Percentiles rank a stretch among this genome's conserved stretches.
These are phyloP conservation scores for Phymanthus crucifer DNA, from an alignment of 92 coral and sea anemone genomes.

Conservation along the genomic window DNA sequence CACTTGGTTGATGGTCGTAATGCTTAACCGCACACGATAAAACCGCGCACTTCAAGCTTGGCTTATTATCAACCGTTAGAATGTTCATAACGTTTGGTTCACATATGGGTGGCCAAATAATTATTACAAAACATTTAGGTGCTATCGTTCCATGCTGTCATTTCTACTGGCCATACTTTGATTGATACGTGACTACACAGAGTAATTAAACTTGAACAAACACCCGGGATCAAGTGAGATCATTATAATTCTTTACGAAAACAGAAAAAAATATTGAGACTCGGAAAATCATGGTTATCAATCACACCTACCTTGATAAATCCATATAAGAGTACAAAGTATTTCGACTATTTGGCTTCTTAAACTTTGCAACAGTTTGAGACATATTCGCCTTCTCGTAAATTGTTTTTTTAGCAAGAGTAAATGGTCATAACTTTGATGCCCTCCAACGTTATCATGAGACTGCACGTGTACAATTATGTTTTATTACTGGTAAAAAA, in stretches of 20 bases:
- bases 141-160: no score
- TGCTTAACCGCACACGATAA: constrained; percentile 32
- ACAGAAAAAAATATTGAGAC: neutral
- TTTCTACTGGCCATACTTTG: neutral
- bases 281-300: neutral
- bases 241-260: neutral
- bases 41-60: neutral
- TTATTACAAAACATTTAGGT: neutral
- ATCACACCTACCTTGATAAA: neutral
- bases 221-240: neutral
- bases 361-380: no score
- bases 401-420: no score
- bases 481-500: no score
- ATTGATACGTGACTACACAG: neutral
- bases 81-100: neutral
- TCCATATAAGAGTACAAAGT: neutral
- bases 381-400: no score
- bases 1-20: constrained; percentile 14
- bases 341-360: no score
- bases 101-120: no score
- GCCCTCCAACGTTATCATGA: no score
- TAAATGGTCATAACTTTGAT: no score
- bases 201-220: neutral
- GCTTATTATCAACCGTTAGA: neutral
- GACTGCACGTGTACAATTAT: no score